phyloP scores from a whole-genome alignment of 1,140 invertebrate species.

The Papilio polytes region DNA sequence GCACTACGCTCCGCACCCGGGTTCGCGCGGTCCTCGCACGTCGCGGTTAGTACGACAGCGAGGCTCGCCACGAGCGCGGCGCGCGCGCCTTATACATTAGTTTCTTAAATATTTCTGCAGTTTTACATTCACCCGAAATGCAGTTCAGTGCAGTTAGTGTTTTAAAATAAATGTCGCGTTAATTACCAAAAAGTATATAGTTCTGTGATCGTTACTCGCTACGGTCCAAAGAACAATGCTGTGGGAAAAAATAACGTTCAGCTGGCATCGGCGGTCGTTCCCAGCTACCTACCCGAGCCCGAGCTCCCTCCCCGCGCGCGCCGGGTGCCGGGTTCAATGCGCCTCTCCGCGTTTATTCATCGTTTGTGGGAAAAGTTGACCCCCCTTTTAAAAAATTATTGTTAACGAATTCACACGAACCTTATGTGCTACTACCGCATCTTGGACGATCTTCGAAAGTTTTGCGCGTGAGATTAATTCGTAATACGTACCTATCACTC shows the following conservation, averaged over 20 bases:
- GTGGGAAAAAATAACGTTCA: conserved; percentile 84
- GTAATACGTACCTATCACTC: conserved; percentile 26
- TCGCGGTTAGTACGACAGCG: conserved; percentile 70
- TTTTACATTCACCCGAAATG: conserved; percentile 67
- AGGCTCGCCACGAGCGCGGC: conserved; percentile 73
- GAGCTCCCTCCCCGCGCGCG: conserved; percentile 74
- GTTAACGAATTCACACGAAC: conserved; percentile 82
- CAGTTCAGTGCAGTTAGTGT: conserved; percentile 54
- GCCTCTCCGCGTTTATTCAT: conserved; percentile 83
- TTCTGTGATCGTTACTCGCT: conserved; percentile 64
- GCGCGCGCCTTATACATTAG: conserved; percentile 66
- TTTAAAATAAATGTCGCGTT: conserved; percentile 51
- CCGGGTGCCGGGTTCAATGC: conserved; percentile 81
- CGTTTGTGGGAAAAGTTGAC: conserved; percentile 83
- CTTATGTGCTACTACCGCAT: conserved; percentile 67
- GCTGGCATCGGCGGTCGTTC: conserved; percentile 82
- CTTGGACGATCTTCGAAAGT: conserved; percentile 57
- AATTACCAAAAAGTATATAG: conserved; percentile 60
- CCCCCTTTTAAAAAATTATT: conserved; percentile 80
- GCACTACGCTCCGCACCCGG: conserved; percentile 63
- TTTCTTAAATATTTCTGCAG: conserved; percentile 59
- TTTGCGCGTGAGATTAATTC: conserved; percentile 41
- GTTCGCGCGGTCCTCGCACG: conserved; percentile 70
- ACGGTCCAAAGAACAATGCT: conserved; percentile 83
- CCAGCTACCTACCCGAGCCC: conserved; percentile 80